Base-by-base conservation (phyloP, 2,113 vertebrate genomes). In the Cochlearius cochlearius region DNA sequence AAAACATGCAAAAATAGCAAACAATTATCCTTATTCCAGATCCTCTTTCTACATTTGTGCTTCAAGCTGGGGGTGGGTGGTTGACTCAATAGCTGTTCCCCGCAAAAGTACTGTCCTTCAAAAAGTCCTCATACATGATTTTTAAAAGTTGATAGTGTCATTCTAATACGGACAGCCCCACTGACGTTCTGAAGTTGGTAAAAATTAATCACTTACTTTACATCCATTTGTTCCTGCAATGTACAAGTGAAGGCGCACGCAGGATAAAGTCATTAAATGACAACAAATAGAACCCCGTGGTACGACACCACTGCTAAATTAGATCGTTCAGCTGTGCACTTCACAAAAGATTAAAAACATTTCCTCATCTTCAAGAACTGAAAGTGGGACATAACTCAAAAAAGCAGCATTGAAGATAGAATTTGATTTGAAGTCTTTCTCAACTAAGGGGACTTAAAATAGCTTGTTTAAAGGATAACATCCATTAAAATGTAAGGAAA, bases 181-280 rank as follows among this genome's bases (percentile, higher is more conserved):
- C 43, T 53, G 32, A 38, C 15, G n/a, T 66, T 78, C 55, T 93
- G 56, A 88, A 47, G 59, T 11, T 53, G 52, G 27, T 16, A 87
- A 89, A 88, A 85, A 72, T 71, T 74, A 71, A 86, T 69, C 12
- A 52, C 47, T 86, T 88, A 20, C 60, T 82, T 91, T 63, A 68
- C 13, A 63, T 67, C 41, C 27, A 7, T 69, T 90, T 66, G 41
- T 56, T 77, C 75, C 88, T 84, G 38, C 34, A 52, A 86, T 23
- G n/a, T 27, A 76, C 15, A 83, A 84, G 71, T 63, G 86, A 94
- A 90, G 30, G 7, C 1, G 7, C 38, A 71, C 3, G 18, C 34
- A 90, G 86, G 92, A 92, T 52, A 38, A 90, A 74, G 68, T 86
- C n/a, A 95, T 92, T 92, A 95, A 71, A 73, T 29, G 60, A 25